These are phyloP conservation scores for Aradus depressus DNA, from an alignment of 2,888 invertebrate species.

Conservation along the genomic window DNA sequence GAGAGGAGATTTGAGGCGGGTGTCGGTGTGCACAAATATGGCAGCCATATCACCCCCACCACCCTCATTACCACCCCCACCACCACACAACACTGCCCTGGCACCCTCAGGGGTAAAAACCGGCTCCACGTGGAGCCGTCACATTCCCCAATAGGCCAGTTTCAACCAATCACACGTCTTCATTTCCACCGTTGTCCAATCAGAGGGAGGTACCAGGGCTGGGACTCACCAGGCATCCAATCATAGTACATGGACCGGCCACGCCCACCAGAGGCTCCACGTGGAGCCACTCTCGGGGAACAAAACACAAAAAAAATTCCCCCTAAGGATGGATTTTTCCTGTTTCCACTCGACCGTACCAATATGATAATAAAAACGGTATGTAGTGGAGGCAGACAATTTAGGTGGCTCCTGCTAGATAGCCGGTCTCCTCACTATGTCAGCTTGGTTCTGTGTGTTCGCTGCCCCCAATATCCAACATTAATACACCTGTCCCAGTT, in stretches of 20 bases:
- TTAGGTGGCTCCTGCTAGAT: too few relatives aligned
- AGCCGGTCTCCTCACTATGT: too few relatives aligned
- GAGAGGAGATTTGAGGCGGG: slow-evolving; percentile 40
- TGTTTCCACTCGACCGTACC: slow-evolving; percentile 12
- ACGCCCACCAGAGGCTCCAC: slow-evolving; percentile 18
- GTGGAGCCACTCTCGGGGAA: slow-evolving; percentile 15
- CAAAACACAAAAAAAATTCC: slow-evolving; percentile 5
- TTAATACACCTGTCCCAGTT: too few relatives aligned
- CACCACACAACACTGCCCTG: slow-evolving; percentile 29
- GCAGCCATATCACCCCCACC: slow-evolving; percentile 34
- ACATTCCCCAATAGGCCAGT: neutral
- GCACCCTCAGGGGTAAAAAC: slow-evolving; percentile 24
- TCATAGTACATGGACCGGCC: slow-evolving; percentile 17
- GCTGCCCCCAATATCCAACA: too few relatives aligned
- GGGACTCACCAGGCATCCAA: slow-evolving; percentile 20
- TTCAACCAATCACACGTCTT: slow-evolving; percentile 22
- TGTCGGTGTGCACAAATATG: slow-evolving; percentile 37
- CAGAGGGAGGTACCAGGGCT: too few relatives aligned
- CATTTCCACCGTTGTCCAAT: slow-evolving; percentile 16
- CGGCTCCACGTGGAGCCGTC: slow-evolving; percentile 28
- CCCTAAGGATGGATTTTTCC: slow-evolving; percentile 16
- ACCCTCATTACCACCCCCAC: slow-evolving; percentile 32
- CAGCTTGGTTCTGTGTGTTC: too few relatives aligned
- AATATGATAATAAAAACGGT: slow-evolving; percentile 20
- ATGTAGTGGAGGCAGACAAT: too few relatives aligned